A percentile compares a stretch with the other conserved stretches of the same genome.
Conservation (phyloP, 2,797 vertebrate species). For the Pelochelys cantorii region DNA sequence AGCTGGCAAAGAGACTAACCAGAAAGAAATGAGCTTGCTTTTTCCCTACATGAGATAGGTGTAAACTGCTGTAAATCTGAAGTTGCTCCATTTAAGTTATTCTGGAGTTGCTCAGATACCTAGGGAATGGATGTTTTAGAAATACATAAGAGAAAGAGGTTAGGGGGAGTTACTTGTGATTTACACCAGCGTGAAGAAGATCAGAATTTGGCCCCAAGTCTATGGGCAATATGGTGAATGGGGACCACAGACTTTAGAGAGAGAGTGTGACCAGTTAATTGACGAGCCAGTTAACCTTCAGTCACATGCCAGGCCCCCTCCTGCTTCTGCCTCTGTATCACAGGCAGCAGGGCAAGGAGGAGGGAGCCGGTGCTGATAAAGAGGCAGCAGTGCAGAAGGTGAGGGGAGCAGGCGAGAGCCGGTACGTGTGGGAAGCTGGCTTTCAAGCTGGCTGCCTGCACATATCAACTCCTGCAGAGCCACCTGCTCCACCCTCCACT, state of each 20-base stretch:
- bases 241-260: neutral
- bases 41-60: neutral
- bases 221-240: neutral
- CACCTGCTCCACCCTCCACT: no score
- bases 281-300: no score
- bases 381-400: no score
- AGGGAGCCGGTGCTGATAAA: no score
- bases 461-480: no score
- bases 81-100: neutral
- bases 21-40: neutral
- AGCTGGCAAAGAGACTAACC: neutral
- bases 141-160: neutral
- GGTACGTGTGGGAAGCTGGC: no score
- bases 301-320: no score
- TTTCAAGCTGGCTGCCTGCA: no score
- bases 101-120: neutral
- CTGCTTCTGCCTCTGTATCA: no score
- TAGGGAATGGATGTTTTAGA: neutral
- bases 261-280: no score
- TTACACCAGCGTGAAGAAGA: conserved; percentile 11
- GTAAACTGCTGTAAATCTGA: neutral
- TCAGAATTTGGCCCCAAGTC: neutral
- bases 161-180: neutral
- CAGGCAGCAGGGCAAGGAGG: no score
- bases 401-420: no score